Base-by-base conservation (phyloP, 2,797 vertebrate genomes). In the Amblyraja radiata region DNA sequence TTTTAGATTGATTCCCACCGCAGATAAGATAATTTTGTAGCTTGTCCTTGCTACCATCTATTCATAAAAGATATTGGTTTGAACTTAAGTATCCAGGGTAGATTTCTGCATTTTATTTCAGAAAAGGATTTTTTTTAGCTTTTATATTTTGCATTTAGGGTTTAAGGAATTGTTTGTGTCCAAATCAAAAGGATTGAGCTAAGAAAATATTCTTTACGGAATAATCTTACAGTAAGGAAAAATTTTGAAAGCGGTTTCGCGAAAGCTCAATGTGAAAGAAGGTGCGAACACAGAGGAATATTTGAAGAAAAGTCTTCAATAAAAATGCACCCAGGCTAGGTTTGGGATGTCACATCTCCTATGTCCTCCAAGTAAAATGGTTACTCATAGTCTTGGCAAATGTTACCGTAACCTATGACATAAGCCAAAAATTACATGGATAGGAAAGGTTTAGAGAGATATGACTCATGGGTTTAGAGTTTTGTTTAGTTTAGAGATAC, bases 181-280 rank as follows among this genome's bases (percentile, higher is more conserved):
- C 61, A 36, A 88, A 65, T 88, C 61, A 61, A 88, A 88, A 88
- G n/a, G 84, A 88, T n/a, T n/a, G 58, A 86, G 84, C 28, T 2
- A 61, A 88, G 84, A 63, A n/a, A 68, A 23, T n/a, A 63, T 61
- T 88, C 61, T 65, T 32, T 73, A 73, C 21, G 36, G 28, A 32
- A 21, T 32, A 65, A 16, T 68, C 84, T 88, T 32, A 46, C 46
- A 46, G 46, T 46, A 68, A 88, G 84, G 6, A 65, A 36, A 14
- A 36, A 88, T 68, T 88, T 88, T 8, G 28, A 68, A 88, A 36
- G 65, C 10, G 61, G 61, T 32, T 32, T 18, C 9, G 6, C 65
- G 14, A 46, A 46, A 65, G 28, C n/a, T 88, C 84, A 18, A 88
- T 65, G 61, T 18, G 61, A 2, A 36, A 32, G 28, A 65, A 16